phyloP scores from a whole-genome alignment of 1,140 invertebrate species.

The Planococcus citri region DNA sequence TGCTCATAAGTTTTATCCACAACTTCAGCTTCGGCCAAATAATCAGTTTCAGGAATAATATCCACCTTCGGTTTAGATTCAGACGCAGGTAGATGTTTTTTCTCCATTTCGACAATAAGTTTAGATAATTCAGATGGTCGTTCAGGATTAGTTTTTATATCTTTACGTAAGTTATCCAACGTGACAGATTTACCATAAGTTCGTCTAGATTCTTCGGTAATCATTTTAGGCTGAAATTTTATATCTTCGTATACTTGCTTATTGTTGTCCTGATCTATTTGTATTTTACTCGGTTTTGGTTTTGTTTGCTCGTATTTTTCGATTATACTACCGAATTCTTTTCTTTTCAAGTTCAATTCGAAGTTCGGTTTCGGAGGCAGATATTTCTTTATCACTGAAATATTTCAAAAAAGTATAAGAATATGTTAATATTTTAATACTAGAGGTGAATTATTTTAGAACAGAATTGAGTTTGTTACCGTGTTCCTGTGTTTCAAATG shows the following conservation, averaged over 20 bases:
- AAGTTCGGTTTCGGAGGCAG: not conserved
- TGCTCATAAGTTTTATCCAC: not conserved
- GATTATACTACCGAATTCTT: not conserved
- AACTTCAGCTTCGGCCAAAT: not conserved
- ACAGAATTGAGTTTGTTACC: too few species aligned
- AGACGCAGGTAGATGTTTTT: not conserved
- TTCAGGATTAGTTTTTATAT: not conserved
- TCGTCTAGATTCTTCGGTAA: not conserved
- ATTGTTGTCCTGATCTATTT: not conserved
- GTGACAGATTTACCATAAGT: not conserved
- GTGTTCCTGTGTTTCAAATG: not conserved
- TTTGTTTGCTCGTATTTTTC: not conserved
- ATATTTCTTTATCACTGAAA: not conserved
- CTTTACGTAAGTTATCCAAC: not conserved
- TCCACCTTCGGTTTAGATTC: not conserved
- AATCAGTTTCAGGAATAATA: not conserved
- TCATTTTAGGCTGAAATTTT: not conserved
- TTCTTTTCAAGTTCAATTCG: not conserved
- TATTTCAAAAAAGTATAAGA: not conserved
- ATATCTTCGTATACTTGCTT: not conserved
- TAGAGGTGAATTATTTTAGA: too few species aligned
- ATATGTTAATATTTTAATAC: too few species aligned
- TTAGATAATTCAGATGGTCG: not conserved
- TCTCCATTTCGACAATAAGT: not conserved
- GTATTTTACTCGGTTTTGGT: not conserved